Conservation (phyloP, 2,797 vertebrate species). For the Hipposideros larvatus region DNA sequence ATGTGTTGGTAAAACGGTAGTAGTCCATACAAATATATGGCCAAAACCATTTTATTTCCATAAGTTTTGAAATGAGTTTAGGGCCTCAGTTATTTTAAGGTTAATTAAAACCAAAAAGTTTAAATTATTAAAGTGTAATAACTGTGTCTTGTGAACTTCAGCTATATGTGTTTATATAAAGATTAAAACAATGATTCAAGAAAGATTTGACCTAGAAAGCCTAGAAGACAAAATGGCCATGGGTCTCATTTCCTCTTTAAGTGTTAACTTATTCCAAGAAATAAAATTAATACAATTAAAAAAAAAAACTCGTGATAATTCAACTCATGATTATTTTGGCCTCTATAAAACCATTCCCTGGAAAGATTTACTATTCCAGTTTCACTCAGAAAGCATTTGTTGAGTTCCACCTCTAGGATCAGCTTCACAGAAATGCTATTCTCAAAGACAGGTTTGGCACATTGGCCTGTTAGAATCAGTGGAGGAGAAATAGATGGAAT, state of each 20-base stretch:
- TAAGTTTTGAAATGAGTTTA: conserved; percentile 19
- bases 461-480: background rate
- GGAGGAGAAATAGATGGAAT: background rate
- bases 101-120: conserved; percentile 48
- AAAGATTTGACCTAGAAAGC: background rate
- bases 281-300: conserved; percentile 42
- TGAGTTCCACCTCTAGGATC: background rate
- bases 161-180: conserved; percentile 17
- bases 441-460: background rate
- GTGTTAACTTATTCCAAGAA: conserved; percentile 38
- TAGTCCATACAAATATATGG: background rate
- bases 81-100: background rate
- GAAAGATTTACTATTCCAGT: background rate
- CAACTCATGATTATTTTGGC: conserved; percentile 3
- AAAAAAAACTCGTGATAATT: background rate
- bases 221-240: conserved; percentile 18
- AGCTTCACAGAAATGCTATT: background rate
- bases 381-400: background rate
- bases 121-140: background rate
- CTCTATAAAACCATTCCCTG: background rate
- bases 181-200: background rate
- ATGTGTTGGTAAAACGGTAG: background rate
- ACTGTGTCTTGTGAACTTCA: background rate
- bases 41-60: background rate
- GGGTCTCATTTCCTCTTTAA: conserved; percentile 12